phyloP scores from a whole-genome alignment of 2,113 vertebrate species.

The Tylochromis polylepis region DNA sequence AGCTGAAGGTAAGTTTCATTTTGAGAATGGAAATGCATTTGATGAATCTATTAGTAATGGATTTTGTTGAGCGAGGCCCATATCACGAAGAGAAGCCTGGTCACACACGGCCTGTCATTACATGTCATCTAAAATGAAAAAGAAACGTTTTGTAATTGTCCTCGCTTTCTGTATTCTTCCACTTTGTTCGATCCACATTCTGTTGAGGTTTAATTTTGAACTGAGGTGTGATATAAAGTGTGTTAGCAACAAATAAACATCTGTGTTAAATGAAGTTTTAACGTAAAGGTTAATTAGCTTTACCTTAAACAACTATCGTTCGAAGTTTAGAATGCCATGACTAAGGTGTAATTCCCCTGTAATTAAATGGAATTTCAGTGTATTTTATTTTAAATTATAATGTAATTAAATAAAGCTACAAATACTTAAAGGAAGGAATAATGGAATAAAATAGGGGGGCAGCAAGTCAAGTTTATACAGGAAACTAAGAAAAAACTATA shows the following conservation, averaged over 20 bases:
- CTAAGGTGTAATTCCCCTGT: not conserved
- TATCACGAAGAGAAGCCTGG: not conserved
- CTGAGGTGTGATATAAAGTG: not conserved
- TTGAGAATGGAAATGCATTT: not conserved
- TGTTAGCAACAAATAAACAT: not conserved
- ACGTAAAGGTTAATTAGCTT: not conserved
- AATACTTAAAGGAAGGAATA: not conserved
- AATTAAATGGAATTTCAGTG: not conserved
- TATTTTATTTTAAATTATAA: not conserved
- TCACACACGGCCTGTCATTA: not conserved
- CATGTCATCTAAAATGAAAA: not conserved
- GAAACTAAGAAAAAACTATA: not conserved
- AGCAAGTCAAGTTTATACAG: not conserved
- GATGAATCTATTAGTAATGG: not conserved
- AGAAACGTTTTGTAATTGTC: not conserved
- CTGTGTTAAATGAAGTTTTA: not conserved
- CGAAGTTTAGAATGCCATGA: not conserved
- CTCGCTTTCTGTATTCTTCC: not conserved
- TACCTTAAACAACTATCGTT: not conserved
- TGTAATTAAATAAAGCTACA: not conserved
- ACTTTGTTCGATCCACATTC: not conserved
- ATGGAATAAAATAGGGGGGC: not conserved
- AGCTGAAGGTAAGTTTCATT: constrained; percentile 17
- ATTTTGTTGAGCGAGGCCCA: not conserved
- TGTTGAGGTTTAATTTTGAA: not conserved